Evolutionary conservation across 2,797 vertebrate genomes (phyloP).

Genomic region (Sandelia bainsii): DNA sequence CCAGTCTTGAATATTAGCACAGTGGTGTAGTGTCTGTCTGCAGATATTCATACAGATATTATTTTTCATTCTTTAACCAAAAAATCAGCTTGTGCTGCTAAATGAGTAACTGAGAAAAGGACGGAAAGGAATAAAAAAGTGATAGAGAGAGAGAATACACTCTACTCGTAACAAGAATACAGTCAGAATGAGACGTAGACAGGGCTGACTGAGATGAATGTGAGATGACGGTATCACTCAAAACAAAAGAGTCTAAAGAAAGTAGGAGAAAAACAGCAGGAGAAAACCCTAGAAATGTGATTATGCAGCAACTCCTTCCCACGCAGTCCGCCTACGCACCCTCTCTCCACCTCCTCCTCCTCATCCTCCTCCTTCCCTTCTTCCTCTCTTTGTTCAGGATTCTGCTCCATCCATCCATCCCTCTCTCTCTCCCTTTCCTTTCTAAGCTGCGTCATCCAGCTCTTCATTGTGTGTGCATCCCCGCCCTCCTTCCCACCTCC

Average conservation of each 20-base stretch:
- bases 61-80: slow-evolving; percentile 17
- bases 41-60: not conserved
- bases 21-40: not conserved
- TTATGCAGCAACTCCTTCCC: slow-evolving; percentile 80
- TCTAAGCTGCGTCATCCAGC: slow-evolving; percentile 74
- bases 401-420: slow-evolving; percentile 56
- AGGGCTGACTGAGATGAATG: slow-evolving; percentile 25
- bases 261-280: slow-evolving; percentile 47
- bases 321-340: slow-evolving; percentile 77
- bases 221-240: slow-evolving; percentile 5
- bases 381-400: slow-evolving; percentile 62
- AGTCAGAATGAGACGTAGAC: not conserved
- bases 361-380: slow-evolving; percentile 46
- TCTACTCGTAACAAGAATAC: not conserved
- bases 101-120: slow-evolving; percentile 56
- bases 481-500: slow-evolving; percentile 58
- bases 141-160: not conserved
- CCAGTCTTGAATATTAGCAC: not conserved
- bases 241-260: slow-evolving; percentile 3
- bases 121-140: not conserved
- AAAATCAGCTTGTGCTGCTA: too few species aligned
- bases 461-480: slow-evolving; percentile 54
- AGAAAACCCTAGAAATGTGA: slow-evolving; percentile 79
- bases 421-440: slow-evolving; percentile 21
- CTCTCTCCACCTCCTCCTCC: slow-evolving; percentile 47